These are phyloP conservation scores for Cryptophagus acutangulus DNA, from an alignment of 2,888 invertebrate genomes.

Conservation along the genomic window DNA sequence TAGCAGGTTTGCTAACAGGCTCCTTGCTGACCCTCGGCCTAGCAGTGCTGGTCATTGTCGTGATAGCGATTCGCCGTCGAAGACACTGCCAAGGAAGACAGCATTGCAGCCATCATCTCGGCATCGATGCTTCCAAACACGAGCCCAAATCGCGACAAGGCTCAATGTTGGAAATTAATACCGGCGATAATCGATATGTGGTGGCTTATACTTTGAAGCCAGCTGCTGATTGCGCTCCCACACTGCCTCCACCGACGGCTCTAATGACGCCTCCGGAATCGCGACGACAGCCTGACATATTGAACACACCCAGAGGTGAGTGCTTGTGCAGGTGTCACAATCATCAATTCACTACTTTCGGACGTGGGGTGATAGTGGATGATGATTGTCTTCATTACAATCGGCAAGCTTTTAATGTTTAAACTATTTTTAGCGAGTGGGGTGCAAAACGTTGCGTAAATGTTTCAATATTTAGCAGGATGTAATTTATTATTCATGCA, in stretches of 20 bases:
- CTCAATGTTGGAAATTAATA: slow-evolving; percentile 69
- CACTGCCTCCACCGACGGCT: slow-evolving; percentile 25
- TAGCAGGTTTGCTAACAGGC: slow-evolving; percentile 65
- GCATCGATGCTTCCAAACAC: slow-evolving; percentile 48
- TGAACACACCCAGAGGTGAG: slow-evolving; percentile 71
- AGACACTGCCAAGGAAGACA: slow-evolving; percentile 47
- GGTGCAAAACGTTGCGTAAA: too few species aligned
- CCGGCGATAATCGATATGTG: slow-evolving; percentile 75
- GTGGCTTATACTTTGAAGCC: slow-evolving; percentile 82
- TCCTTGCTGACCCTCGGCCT: slow-evolving; percentile 61
- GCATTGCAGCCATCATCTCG: slow-evolving; percentile 45
- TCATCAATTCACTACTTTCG: slow-evolving; percentile 25
- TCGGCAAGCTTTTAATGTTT: too few species aligned
- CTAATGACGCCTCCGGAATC: slow-evolving; percentile 33
- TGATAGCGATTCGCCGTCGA: slow-evolving; percentile 60
- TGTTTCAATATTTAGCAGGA: too few species aligned
- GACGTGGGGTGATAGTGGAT: slow-evolving; percentile 2
- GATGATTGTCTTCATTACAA: slow-evolving; percentile 12
- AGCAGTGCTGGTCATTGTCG: slow-evolving; percentile 59
- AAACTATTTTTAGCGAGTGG: neutral
- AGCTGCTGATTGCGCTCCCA: slow-evolving; percentile 44
- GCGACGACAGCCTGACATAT: slow-evolving; percentile 56
- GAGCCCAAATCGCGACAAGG: slow-evolving; percentile 50
- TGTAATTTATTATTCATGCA: too few species aligned
- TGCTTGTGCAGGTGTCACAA: slow-evolving; percentile 31